These are phyloP conservation scores for Terebella lapidaria DNA, from an alignment of 2,888 invertebrate genomes.

Conservation along the genomic window DNA sequence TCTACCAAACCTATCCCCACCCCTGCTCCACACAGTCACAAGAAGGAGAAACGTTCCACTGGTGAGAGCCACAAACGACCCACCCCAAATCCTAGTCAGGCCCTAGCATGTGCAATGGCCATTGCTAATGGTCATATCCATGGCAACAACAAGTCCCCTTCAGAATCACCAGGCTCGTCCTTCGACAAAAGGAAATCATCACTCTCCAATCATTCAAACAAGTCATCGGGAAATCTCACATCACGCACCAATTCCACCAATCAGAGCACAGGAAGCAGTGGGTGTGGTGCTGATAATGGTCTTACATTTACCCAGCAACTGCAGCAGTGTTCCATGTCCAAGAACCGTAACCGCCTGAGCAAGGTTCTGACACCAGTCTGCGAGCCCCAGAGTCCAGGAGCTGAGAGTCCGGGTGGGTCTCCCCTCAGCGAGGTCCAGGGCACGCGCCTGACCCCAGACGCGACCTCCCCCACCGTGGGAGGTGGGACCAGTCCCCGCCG, in stretches of 20 bases:
- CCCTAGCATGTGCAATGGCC: slow-evolving; percentile 26
- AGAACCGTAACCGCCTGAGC: slow-evolving; percentile 64
- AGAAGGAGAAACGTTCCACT: neutral
- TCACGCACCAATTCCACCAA: slow-evolving; percentile 62
- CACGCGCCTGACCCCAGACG: neutral
- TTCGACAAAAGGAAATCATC: neutral
- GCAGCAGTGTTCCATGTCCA: slow-evolving; percentile 60
- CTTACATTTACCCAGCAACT: slow-evolving; percentile 78
- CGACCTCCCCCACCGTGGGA: neutral
- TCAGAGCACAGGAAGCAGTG: slow-evolving; percentile 35
- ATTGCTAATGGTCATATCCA: slow-evolving; percentile 19
- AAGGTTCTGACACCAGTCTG: slow-evolving; percentile 60
- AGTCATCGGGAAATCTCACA: slow-evolving; percentile 63
- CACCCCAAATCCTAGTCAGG: slow-evolving; percentile 26
- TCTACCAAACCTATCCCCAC: neutral
- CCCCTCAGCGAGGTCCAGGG: slow-evolving; percentile 55
- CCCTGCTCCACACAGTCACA: slow-evolving; percentile 19
- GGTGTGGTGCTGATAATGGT: slow-evolving; percentile 6
- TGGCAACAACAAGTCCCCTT: slow-evolving; percentile 22
- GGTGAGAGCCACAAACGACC: slow-evolving; percentile 21
- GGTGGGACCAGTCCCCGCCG: slow-evolving; percentile 15
- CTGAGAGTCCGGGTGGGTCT: slow-evolving; percentile 77
- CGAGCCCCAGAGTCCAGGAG: slow-evolving; percentile 67
- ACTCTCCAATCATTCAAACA: neutral
- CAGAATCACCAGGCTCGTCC: slow-evolving; percentile 4